These are phyloP conservation scores for Antigone vipio DNA, from an alignment of 2,113 vertebrate genomes.

Conservation along the genomic window DNA sequence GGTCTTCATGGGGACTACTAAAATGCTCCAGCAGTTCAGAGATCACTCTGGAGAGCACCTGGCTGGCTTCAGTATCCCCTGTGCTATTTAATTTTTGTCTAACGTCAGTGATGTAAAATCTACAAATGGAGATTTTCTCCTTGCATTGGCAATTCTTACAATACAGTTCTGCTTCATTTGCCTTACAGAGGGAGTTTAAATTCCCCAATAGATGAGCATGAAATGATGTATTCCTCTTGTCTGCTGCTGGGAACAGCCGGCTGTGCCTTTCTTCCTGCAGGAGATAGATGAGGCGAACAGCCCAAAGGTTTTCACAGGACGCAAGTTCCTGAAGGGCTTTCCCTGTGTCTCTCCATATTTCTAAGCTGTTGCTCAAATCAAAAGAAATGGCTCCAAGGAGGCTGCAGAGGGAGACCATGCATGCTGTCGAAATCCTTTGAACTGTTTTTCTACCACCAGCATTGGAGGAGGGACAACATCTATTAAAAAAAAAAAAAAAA, in stretches of 20 bases:
- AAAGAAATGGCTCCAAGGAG: slow-evolving; percentile 77
- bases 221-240: not conserved
- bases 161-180: not conserved
- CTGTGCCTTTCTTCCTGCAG: slow-evolving; percentile 73
- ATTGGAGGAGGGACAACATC: slow-evolving; percentile 44
- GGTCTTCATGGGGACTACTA: slow-evolving; percentile 42
- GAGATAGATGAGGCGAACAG: slow-evolving; percentile 60
- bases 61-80: not conserved
- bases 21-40: slow-evolving; percentile 70
- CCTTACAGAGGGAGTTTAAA: slow-evolving; percentile 58
- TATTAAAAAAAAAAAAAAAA: not conserved
- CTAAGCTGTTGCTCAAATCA: slow-evolving; percentile 74
- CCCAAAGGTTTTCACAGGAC: slow-evolving; percentile 74
- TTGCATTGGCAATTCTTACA: slow-evolving; percentile 51
- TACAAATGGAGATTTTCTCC: slow-evolving; percentile 62
- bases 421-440: slow-evolving; percentile 75
- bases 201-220: not conserved
- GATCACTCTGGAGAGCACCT: slow-evolving; percentile 37
- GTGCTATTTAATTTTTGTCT: slow-evolving; percentile 35
- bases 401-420: slow-evolving; percentile 78
- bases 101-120: not conserved
- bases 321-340: slow-evolving; percentile 68
- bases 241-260: not conserved
- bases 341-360: slow-evolving; percentile 68
- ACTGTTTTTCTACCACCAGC: slow-evolving; percentile 69